These are phyloP conservation scores for Iphiclides podalirius DNA, from an alignment of 2,888 invertebrate species.

Conservation along the genomic window DNA sequence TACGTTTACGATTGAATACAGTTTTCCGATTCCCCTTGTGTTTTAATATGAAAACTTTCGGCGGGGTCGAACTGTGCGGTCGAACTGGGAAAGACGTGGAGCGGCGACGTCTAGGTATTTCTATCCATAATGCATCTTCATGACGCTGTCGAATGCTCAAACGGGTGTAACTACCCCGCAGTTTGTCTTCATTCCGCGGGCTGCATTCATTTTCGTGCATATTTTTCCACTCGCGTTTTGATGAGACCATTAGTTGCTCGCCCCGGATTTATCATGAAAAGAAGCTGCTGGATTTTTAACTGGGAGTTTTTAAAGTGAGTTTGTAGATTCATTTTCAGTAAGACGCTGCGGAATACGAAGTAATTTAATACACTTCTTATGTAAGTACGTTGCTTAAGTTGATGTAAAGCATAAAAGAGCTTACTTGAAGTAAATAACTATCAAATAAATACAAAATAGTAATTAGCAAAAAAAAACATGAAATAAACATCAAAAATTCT, in stretches of 20 bases:
- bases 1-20: conserved; percentile 36
- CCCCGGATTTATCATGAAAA: conserved; percentile 6
- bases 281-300: neutral
- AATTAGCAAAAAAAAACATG: too few relatives aligned
- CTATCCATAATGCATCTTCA: conserved; percentile 51
- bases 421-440: too few relatives aligned
- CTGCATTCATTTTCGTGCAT: conserved; percentile 36
- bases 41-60: conserved; percentile 41
- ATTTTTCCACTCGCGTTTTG: conserved; percentile 29
- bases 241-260: conserved; percentile 2
- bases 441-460: too few relatives aligned
- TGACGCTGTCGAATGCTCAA: conserved; percentile 42
- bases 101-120: conserved; percentile 32
- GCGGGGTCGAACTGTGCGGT: conserved; percentile 26
- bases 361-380: neutral
- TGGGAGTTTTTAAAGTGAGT: neutral
- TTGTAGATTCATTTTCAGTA: neutral
- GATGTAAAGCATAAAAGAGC: neutral
- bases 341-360: neutral
- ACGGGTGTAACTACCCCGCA: conserved; percentile 36
- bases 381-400: neutral
- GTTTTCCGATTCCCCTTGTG: conserved; percentile 26
- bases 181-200: conserved; percentile 42
- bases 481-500: too few relatives aligned
- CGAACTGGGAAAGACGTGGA: conserved; percentile 13